These are phyloP conservation scores for Anguilla megastoma DNA, from an alignment of 2,797 vertebrate genomes.

Conservation along the genomic window DNA sequence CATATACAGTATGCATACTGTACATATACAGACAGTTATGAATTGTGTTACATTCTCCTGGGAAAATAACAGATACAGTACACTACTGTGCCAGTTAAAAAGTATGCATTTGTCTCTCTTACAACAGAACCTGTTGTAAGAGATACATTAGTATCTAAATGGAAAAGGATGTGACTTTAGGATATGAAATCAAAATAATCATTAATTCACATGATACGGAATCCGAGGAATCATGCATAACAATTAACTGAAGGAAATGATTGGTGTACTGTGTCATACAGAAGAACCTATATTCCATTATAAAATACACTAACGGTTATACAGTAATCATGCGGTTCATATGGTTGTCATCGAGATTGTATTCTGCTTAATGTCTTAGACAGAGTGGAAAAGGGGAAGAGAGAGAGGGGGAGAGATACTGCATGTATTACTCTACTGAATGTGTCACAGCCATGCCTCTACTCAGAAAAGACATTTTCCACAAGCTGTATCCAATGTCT, in stretches of 20 bases:
- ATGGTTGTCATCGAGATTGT: neutral
- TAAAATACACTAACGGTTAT: neutral
- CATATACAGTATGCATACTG: neutral
- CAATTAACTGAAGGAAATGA: neutral
- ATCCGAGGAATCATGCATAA: neutral
- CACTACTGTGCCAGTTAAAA: neutral
- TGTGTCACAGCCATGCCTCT: conserved; percentile 45
- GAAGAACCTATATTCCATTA: neutral
- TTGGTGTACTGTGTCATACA: neutral
- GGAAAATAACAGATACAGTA: neutral
- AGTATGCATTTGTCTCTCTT: neutral
- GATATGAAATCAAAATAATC: neutral
- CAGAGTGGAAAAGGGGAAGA: neutral
- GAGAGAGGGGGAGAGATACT: neutral
- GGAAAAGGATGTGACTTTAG: neutral
- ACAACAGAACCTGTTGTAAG: neutral
- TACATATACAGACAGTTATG: neutral
- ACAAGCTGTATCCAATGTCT: neutral
- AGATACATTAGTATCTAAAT: neutral
- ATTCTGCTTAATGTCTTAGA: neutral
- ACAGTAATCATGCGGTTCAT: neutral
- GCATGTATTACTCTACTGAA: conserved; percentile 49
- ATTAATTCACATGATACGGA: neutral
- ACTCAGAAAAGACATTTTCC: neutral
- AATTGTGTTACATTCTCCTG: neutral